These are phyloP conservation scores for Philopotamus ludificatus DNA, from an alignment of 1,140 invertebrate genomes.

Conservation along the genomic window DNA sequence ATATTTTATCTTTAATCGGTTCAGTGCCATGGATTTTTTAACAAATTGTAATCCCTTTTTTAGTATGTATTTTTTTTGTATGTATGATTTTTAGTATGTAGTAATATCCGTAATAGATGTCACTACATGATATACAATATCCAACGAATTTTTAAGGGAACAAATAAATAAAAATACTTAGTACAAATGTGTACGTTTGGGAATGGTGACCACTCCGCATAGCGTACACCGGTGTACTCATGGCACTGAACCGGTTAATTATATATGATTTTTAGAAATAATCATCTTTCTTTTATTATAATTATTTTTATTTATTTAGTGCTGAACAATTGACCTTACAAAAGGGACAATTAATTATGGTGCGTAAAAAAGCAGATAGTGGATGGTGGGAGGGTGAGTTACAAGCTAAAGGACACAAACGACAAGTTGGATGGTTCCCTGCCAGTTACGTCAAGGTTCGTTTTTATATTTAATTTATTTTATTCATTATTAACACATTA, in stretches of 20 bases:
- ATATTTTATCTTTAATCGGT: background rate
- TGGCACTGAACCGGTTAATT: background rate
- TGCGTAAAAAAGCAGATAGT: constrained; percentile 92
- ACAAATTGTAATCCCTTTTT: too few relatives aligned
- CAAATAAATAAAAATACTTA: background rate
- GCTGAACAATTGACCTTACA: constrained; percentile 85
- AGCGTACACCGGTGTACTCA: too few relatives aligned
- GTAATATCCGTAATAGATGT: too few relatives aligned
- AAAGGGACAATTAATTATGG: constrained; percentile 92
- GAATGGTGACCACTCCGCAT: too few relatives aligned
- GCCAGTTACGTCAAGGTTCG: constrained; percentile 91
- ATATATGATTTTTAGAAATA: background rate
- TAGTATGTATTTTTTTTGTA: too few relatives aligned
- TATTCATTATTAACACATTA: constrained; percentile 3
- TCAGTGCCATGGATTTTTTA: too few relatives aligned
- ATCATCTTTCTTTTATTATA: background rate
- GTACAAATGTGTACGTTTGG: background rate
- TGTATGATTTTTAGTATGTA: too few relatives aligned
- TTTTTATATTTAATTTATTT: background rate
- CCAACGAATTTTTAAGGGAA: too few relatives aligned
- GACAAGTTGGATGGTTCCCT: constrained; percentile 96
- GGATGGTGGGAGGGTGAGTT: constrained; percentile 99
- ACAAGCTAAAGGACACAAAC: constrained; percentile 92
- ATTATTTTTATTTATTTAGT: constrained; percentile 54
- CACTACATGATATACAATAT: too few relatives aligned